These are phyloP conservation scores for Nerophis ophidion DNA, from an alignment of 2,113 vertebrate genomes.

Conservation along the genomic window DNA sequence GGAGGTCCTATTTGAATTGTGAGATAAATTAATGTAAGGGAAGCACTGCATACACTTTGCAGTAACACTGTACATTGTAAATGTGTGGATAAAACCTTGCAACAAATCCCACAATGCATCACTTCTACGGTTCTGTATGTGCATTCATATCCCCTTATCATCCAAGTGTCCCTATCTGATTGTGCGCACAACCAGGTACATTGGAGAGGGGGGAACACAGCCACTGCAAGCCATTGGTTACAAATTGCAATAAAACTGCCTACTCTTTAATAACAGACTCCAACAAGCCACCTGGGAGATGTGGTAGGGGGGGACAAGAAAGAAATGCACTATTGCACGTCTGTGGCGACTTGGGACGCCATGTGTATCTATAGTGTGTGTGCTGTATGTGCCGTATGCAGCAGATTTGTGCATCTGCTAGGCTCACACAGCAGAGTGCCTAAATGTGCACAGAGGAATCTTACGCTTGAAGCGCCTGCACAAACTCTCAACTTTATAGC, in stretches of 20 bases:
- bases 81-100: too few species aligned
- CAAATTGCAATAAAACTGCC: conserved; percentile 58
- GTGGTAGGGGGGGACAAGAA: background rate
- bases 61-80: too few species aligned
- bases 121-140: too few species aligned
- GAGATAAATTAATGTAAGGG: too few species aligned
- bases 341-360: conserved; percentile 1
- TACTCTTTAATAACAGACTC: conserved; percentile 60
- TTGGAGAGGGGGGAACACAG: conserved; percentile 11
- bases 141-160: too few species aligned
- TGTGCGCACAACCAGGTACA: conserved; percentile 37
- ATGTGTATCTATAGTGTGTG: conserved; percentile 4
- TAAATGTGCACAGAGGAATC: conserved; percentile 21
- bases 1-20: too few species aligned
- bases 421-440: background rate
- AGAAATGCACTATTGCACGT: conserved; percentile 12
- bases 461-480: conserved; percentile 26
- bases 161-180: conserved; percentile 11
- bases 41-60: too few species aligned
- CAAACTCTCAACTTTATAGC: conserved; percentile 52
- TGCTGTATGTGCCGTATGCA: background rate
- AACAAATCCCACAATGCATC: too few species aligned
- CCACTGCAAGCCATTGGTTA: conserved; percentile 27
- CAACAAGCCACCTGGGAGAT: conserved; percentile 56
- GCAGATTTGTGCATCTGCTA: too few species aligned